Evolutionary conservation across 2,888 invertebrate genomes (phyloP).

Genomic region (Pyrocoelia pectoralis): DNA sequence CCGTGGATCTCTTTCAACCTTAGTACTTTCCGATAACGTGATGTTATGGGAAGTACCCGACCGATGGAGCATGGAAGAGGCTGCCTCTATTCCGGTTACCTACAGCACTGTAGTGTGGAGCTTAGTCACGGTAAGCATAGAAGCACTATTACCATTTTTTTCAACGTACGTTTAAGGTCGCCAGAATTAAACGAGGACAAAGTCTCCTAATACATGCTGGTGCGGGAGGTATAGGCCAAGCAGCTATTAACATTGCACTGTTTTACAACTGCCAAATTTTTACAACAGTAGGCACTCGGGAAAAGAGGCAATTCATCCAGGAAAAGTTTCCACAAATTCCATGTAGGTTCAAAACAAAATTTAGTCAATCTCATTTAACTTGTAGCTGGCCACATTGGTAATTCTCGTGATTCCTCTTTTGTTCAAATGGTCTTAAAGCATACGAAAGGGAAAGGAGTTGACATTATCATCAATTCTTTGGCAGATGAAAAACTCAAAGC

Average conservation of each 20-base stretch:
- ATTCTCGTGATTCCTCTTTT: conserved; percentile 87
- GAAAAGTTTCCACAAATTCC: conserved; percentile 60
- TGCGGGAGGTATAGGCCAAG: conserved; percentile 79
- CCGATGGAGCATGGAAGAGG: conserved; percentile 76
- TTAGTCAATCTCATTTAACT: neutral
- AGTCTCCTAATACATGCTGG: conserved; percentile 66
- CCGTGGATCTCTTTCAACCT: conserved; percentile 67
- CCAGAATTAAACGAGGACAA: conserved; percentile 50
- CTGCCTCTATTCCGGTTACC: conserved; percentile 79
- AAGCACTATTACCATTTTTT: neutral
- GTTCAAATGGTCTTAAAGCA: conserved; percentile 82
- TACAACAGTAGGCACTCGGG: conserved; percentile 74
- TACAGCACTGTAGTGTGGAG: conserved; percentile 66
- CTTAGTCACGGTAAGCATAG: conserved; percentile 55
- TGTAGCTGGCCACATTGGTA: conserved; percentile 76
- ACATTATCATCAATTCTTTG: conserved; percentile 89
- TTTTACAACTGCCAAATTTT: conserved; percentile 70
- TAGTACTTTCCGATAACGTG: conserved; percentile 65
- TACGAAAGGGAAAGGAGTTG: conserved; percentile 89
- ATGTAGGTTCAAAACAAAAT: conserved; percentile 43
- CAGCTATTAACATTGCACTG: conserved; percentile 77
- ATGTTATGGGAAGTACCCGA: conserved; percentile 74
- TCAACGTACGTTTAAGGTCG: neutral
- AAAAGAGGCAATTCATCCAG: conserved; percentile 71
- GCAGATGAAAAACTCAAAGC: conserved; percentile 89